Conservation (phyloP, 2,113 vertebrate species). For the Tringa solitaria region DNA sequence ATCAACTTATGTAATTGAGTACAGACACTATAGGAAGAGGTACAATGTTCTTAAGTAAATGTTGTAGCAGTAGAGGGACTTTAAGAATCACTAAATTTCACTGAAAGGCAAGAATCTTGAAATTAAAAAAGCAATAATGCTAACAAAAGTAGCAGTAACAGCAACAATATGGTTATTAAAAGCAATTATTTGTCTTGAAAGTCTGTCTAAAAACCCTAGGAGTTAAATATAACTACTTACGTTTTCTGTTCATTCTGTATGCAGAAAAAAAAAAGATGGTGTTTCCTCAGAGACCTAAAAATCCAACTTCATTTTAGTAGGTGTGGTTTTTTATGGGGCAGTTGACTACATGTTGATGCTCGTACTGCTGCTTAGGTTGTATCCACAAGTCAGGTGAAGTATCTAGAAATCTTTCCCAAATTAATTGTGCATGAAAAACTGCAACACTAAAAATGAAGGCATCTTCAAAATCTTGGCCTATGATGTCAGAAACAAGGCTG, state of each 20-base stretch:
- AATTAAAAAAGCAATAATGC: constrained; percentile 10
- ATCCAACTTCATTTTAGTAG: not conserved
- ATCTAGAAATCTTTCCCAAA: not conserved
- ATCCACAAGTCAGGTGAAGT: not conserved
- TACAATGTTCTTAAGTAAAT: constrained; percentile 8
- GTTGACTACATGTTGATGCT: not conserved
- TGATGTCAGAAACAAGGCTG: not conserved
- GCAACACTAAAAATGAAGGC: not conserved
- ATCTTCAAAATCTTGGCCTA: not conserved
- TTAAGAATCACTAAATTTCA: not conserved
- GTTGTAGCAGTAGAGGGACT: not conserved
- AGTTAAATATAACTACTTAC: not conserved
- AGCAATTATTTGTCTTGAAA: not conserved
- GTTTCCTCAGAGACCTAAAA: not conserved
- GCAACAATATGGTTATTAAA: constrained; percentile 5
- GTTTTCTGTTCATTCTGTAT: not conserved
- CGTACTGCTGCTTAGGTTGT: not conserved
- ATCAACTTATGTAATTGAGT: constrained; percentile 23
- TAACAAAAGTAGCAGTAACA: not conserved
- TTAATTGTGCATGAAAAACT: not conserved
- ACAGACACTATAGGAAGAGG: constrained; percentile 6
- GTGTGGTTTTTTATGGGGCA: not conserved
- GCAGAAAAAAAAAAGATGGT: not conserved
- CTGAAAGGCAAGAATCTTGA: not conserved
- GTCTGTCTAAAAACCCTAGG: not conserved